Evolutionary conservation across 2,888 invertebrate species (phyloP).

Genomic region (Apocheima hispidaria): DNA sequence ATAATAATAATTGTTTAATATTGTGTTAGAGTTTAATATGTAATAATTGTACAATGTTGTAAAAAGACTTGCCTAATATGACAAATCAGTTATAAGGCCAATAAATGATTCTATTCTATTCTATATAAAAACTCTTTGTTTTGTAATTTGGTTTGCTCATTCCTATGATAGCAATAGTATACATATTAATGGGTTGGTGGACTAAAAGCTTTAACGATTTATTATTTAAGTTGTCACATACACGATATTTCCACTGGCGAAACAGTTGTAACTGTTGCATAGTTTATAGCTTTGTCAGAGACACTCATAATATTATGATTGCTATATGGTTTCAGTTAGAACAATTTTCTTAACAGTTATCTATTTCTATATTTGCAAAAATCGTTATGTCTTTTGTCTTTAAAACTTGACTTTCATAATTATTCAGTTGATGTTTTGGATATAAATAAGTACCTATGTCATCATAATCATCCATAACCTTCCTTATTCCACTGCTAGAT

Average conservation of each 20-base stretch:
- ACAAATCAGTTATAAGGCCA: too few species aligned
- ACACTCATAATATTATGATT: constrained; percentile 27
- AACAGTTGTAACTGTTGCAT: constrained; percentile 27
- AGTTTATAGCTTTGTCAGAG: constrained; percentile 28
- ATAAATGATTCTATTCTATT: too few species aligned
- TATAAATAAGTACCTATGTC: not conserved
- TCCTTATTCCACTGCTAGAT: too few species aligned
- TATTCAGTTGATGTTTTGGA: not conserved
- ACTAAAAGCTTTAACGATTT: constrained; percentile 1
- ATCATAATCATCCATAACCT: too few species aligned
- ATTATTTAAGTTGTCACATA: constrained; percentile 30
- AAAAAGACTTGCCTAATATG: too few species aligned
- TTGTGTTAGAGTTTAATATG: too few species aligned
- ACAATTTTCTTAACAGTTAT: constrained; percentile 20
- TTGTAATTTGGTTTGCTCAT: not conserved
- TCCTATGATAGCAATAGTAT: too few species aligned
- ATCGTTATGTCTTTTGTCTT: not conserved
- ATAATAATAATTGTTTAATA: too few species aligned
- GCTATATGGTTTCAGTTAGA: constrained; percentile 18
- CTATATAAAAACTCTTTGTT: too few species aligned
- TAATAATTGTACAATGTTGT: too few species aligned
- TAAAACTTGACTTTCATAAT: not conserved
- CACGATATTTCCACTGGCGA: constrained; percentile 17
- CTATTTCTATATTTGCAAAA: constrained; percentile 4
- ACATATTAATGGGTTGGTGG: not conserved